Evolutionary conservation across 2,797 vertebrate genomes (phyloP).

Genomic region (Oceanodroma leucorhoa): DNA sequence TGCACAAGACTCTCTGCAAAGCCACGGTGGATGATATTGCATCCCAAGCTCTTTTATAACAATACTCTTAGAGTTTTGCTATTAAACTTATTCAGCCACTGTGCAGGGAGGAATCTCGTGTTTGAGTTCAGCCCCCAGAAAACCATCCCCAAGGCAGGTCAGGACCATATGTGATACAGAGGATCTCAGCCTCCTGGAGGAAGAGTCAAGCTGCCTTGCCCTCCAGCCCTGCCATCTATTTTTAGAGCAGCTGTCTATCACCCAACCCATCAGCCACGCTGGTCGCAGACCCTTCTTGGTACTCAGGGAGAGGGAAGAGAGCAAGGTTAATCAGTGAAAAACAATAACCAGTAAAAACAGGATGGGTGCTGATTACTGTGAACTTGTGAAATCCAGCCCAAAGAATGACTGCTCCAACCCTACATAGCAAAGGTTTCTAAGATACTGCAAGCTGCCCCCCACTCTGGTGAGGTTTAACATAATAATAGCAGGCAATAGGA

Average conservation of each 20-base stretch:
- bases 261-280: neutral
- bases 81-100: neutral
- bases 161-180: neutral
- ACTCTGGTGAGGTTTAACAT: neutral
- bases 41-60: neutral
- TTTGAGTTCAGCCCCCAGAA: neutral
- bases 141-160: neutral
- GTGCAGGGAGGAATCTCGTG: neutral
- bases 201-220: neutral
- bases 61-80: neutral
- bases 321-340: constrained; percentile 20
- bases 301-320: neutral
- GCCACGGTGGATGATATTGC: neutral
- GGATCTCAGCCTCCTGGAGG: neutral
- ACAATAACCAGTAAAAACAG: neutral
- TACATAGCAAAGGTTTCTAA: constrained; percentile 54
- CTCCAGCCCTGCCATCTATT: neutral
- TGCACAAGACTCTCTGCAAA: neutral
- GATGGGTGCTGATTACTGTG: neutral
- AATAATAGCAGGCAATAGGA: neutral
- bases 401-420: neutral
- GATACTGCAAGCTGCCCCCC: neutral
- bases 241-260: constrained; percentile 6
- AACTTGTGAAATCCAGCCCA: neutral
- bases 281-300: neutral